phyloP scores from a whole-genome alignment of 2,113 vertebrate genomes.

The Paramisgurnus dabryanus region DNA sequence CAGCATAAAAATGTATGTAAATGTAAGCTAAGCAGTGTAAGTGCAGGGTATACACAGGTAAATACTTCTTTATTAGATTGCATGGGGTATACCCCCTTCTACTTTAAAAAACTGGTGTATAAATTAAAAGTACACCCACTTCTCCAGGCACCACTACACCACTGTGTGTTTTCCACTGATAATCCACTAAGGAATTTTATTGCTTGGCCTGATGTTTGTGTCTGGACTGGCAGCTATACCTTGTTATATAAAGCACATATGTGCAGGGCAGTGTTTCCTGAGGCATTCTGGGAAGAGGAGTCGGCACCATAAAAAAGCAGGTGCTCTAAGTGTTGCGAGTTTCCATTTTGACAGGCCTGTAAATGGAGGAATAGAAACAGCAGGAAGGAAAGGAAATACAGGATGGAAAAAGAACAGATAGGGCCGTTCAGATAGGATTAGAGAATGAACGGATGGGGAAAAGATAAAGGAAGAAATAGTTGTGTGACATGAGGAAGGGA shows the following conservation, averaged over 20 bases:
- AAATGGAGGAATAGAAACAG: background rate
- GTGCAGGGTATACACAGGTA: no score
- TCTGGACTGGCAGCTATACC: constrained; percentile 64
- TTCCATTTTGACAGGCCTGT: constrained; percentile 82
- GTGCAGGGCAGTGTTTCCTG: constrained; percentile 92
- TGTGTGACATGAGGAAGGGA: background rate
- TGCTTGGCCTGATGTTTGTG: background rate
- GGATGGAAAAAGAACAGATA: background rate
- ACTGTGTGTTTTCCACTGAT: no score
- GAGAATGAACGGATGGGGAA: constrained; percentile 36
- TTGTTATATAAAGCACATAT: constrained; percentile 94
- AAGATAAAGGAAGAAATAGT: constrained; percentile 8
- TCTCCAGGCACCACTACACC: no score
- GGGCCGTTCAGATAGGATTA: background rate
- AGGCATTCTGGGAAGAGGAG: constrained; percentile 87
- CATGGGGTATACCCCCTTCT: no score
- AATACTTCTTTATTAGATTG: no score
- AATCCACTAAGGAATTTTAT: background rate
- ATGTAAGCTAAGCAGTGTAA: no score
- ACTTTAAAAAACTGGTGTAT: no score
- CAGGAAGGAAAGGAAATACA: background rate
- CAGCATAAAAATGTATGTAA: no score
- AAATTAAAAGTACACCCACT: no score
- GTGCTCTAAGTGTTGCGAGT: constrained; percentile 90
- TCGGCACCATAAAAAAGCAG: constrained; percentile 91